phyloP scores from a whole-genome alignment of 2,888 invertebrate genomes.

The Laspeyria flexula region DNA sequence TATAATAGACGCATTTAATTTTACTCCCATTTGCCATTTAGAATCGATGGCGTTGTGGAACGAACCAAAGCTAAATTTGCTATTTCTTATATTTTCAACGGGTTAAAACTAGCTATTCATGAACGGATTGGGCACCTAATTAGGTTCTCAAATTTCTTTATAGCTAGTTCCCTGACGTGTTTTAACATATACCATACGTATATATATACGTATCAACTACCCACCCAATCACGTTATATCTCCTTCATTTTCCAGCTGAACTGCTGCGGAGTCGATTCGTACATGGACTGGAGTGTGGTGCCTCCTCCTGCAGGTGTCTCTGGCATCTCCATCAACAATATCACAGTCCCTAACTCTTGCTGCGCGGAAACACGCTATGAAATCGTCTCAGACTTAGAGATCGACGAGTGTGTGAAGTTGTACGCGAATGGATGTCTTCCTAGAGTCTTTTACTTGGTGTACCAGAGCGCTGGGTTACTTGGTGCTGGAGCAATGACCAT shows the following conservation, averaged over 20 bases:
- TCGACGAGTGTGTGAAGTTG: constrained; percentile 68
- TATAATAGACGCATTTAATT: too few species aligned
- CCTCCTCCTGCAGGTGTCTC: constrained; percentile 45
- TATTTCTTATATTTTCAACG: too few species aligned
- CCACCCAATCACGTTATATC: too few species aligned
- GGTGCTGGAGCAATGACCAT: constrained; percentile 92
- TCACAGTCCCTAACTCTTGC: constrained; percentile 87
- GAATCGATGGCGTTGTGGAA: too few species aligned
- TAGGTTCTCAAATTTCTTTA: too few species aligned
- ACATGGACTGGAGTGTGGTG: constrained; percentile 86
- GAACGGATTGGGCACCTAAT: too few species aligned
- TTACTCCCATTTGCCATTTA: too few species aligned
- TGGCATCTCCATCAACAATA: constrained; percentile 68
- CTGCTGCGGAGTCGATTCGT: constrained; percentile 89
- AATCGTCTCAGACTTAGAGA: constrained; percentile 39
- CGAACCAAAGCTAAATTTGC: too few species aligned
- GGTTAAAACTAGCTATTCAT: too few species aligned
- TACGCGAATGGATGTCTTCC: constrained; percentile 87
- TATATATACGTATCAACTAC: too few species aligned
- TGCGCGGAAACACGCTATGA: constrained; percentile 69
- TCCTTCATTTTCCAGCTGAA: constrained; percentile 80
- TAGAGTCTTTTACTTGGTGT: constrained; percentile 87
- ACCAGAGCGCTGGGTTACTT: constrained; percentile 89
- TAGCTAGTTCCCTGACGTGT: too few species aligned
- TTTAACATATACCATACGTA: too few species aligned